These are phyloP conservation scores for Napeogenes inachia DNA, from an alignment of 2,888 invertebrate genomes.

Conservation along the genomic window DNA sequence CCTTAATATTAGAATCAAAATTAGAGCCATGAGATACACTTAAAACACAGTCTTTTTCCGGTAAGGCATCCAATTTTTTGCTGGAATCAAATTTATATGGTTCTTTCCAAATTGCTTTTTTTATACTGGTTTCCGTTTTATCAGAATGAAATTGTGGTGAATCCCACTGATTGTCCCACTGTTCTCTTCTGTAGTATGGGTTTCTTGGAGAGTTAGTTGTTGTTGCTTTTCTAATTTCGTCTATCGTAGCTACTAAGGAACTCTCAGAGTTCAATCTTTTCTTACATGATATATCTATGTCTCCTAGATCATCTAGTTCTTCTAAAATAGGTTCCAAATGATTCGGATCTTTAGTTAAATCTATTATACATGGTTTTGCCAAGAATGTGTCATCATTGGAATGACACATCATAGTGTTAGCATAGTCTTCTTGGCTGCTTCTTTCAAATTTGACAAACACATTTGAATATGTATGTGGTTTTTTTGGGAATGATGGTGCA, in stretches of 20 bases:
- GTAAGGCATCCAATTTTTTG: slow-evolving; percentile 64
- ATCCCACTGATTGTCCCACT: slow-evolving; percentile 55
- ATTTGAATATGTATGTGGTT: slow-evolving; percentile 67
- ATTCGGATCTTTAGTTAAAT: slow-evolving; percentile 70
- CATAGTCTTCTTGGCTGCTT: slow-evolving; percentile 70
- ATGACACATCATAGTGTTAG: slow-evolving; percentile 72
- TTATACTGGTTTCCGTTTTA: slow-evolving; percentile 57
- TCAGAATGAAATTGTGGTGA: slow-evolving; percentile 56
- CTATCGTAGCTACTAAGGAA: slow-evolving; percentile 80
- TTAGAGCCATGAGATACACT: slow-evolving; percentile 48
- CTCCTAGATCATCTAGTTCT: slow-evolving; percentile 76
- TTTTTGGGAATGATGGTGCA: slow-evolving; percentile 68
- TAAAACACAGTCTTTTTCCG: slow-evolving; percentile 63
- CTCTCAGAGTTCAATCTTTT: slow-evolving; percentile 73
- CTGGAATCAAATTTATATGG: slow-evolving; percentile 65
- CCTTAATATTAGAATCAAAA: slow-evolving; percentile 48
- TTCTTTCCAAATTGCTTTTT: slow-evolving; percentile 70
- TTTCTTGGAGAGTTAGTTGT: slow-evolving; percentile 77
- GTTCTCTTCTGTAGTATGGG: slow-evolving; percentile 74
- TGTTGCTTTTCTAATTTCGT: slow-evolving; percentile 78
- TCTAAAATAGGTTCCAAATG: slow-evolving; percentile 76
- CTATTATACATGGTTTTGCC: slow-evolving; percentile 76
- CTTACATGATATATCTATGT: slow-evolving; percentile 59
- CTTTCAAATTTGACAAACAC: slow-evolving; percentile 68
- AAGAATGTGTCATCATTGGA: slow-evolving; percentile 70